Evolutionary conservation across 2,113 vertebrate genomes (phyloP).

Genomic region (Athene cunicularia): DNA sequence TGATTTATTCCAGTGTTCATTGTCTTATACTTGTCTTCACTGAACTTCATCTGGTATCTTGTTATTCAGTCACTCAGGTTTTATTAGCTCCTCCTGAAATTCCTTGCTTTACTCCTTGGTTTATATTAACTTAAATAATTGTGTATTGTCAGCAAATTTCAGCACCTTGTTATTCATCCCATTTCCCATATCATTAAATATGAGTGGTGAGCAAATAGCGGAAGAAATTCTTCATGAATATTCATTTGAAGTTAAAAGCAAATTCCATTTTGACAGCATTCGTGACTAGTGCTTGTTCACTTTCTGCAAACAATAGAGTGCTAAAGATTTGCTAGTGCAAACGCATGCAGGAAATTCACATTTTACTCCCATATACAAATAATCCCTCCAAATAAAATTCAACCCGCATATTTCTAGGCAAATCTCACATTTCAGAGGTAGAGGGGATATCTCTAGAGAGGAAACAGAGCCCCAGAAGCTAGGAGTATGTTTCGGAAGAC

Average conservation of each 20-base stretch:
- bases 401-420: not conserved
- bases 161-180: constrained; percentile 55
- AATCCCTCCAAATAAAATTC: not conserved
- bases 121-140: constrained; percentile 64
- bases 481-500: not conserved
- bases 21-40: not conserved
- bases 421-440: not conserved
- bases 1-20: constrained; percentile 34
- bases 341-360: not conserved
- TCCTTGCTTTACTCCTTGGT: constrained; percentile 18
- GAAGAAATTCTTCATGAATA: constrained; percentile 69
- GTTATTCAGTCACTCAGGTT: constrained; percentile 40
- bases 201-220: constrained; percentile 60
- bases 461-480: not conserved
- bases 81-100: constrained; percentile 51
- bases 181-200: constrained; percentile 68
- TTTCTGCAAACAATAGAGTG: constrained; percentile 14
- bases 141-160: constrained; percentile 54
- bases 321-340: constrained; percentile 9
- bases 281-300: constrained; percentile 8
- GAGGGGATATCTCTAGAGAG: not conserved
- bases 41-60: constrained; percentile 32
- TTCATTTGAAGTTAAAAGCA: constrained; percentile 61
- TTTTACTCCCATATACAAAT: not conserved
- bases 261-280: constrained; percentile 38